phyloP scores from a whole-genome alignment of 1,140 invertebrate species.

The Neotoxoptera formosana region DNA sequence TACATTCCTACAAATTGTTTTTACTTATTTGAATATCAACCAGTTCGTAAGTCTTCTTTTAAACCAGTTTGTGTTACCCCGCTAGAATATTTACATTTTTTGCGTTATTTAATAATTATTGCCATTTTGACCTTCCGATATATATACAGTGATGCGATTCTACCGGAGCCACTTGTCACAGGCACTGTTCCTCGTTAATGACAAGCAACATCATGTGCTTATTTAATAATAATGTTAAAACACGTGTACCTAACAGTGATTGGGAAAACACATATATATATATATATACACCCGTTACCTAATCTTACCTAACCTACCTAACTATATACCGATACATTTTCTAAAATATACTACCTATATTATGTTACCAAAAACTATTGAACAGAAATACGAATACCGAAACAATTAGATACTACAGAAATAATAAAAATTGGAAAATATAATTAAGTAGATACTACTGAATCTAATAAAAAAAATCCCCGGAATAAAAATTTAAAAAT shows the following conservation, averaged over 20 bases:
- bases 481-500: no score
- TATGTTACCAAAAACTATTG: background rate
- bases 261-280: background rate
- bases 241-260: background rate
- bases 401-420: background rate
- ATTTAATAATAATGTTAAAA: slow-evolving; percentile 35
- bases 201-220: background rate
- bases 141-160: slow-evolving; percentile 5
- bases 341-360: no score
- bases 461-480: no score
- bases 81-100: background rate
- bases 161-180: slow-evolving; percentile 11
- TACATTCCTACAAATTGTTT: slow-evolving; percentile 37
- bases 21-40: slow-evolving; percentile 45
- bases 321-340: background rate
- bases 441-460: background rate
- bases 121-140: slow-evolving; percentile 38
- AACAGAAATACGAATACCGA: background rate
- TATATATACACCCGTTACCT: background rate
- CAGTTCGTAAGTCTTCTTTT: slow-evolving; percentile 11
- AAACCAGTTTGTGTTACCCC: slow-evolving; percentile 44
- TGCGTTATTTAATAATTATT: slow-evolving; percentile 33
- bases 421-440: background rate
- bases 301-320: background rate
- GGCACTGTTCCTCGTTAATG: background rate